These are phyloP conservation scores for Arge pagana DNA, from an alignment of 2,888 invertebrate genomes.

Conservation along the genomic window DNA sequence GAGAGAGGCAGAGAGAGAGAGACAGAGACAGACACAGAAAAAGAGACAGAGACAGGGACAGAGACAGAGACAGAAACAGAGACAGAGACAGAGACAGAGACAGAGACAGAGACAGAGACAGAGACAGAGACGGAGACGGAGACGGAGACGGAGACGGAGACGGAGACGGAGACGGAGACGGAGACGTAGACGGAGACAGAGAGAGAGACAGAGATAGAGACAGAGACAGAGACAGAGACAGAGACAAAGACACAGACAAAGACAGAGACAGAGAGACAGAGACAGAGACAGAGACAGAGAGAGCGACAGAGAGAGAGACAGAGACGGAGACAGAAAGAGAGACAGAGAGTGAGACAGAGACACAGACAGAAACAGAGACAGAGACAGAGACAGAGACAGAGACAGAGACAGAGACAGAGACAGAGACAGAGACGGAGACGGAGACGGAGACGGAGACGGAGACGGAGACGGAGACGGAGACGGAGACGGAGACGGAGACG, in stretches of 20 bases:
- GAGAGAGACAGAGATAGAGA: too few species aligned
- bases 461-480: neutral
- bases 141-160: neutral
- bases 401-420: neutral
- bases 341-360: too few species aligned
- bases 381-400: neutral
- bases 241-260: too few species aligned
- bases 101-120: neutral
- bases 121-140: neutral
- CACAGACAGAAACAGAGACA: too few species aligned
- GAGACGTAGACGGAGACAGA: neutral
- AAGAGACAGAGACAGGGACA: too few species aligned
- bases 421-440: neutral
- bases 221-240: too few species aligned
- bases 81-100: neutral
- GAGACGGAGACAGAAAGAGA: too few species aligned
- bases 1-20: neutral
- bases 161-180: neutral
- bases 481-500: neutral
- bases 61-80: too few species aligned
- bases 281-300: too few species aligned
- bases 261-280: too few species aligned
- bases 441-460: neutral
- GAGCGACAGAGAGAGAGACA: too few species aligned
- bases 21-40: neutral